Evolutionary conservation across 2,888 invertebrate genomes (phyloP).

Genomic region (Drosophila parthenogenetica): DNA sequence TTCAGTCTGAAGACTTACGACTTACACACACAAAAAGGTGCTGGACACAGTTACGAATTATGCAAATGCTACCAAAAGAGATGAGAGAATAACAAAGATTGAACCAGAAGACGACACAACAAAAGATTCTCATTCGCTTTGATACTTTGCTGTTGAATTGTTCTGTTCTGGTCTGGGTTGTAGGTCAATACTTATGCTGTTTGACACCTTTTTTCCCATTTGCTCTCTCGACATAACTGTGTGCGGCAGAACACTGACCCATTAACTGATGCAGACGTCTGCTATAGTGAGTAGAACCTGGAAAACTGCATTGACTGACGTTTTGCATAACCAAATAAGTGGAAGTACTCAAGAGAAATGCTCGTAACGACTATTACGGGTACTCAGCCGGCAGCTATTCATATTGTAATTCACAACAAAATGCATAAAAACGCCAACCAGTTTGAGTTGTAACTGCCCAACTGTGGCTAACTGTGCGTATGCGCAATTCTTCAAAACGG

Average conservation of each 20-base stretch:
- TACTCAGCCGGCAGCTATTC: constrained; percentile 23
- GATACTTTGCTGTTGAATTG: constrained; percentile 5
- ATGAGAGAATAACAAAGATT: constrained; percentile 50
- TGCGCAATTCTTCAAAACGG: constrained; percentile 48
- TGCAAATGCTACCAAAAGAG: constrained; percentile 56
- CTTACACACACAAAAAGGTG: background rate
- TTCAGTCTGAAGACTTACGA: constrained; percentile 1
- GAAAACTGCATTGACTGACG: constrained; percentile 24
- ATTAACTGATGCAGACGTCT: constrained; percentile 23
- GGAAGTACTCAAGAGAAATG: constrained; percentile 26
- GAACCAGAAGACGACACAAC: constrained; percentile 46
- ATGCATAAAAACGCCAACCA: constrained; percentile 6
- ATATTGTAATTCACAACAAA: constrained; percentile 20
- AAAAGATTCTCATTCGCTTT: constrained; percentile 30
- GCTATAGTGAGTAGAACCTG: constrained; percentile 1
- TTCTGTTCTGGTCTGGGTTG: constrained; percentile 36
- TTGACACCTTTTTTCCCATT: constrained; percentile 63
- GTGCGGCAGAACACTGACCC: constrained; percentile 42
- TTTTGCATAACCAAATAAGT: constrained; percentile 51
- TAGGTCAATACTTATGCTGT: constrained; percentile 64
- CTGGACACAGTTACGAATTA: constrained; percentile 60
- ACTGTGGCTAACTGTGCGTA: constrained; percentile 56
- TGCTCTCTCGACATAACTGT: constrained; percentile 32
- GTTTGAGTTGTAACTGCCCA: constrained; percentile 5
- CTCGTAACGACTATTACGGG: constrained; percentile 34